Evolutionary conservation across 2,797 vertebrate genomes (phyloP).

Genomic region (Huso huso): DNA sequence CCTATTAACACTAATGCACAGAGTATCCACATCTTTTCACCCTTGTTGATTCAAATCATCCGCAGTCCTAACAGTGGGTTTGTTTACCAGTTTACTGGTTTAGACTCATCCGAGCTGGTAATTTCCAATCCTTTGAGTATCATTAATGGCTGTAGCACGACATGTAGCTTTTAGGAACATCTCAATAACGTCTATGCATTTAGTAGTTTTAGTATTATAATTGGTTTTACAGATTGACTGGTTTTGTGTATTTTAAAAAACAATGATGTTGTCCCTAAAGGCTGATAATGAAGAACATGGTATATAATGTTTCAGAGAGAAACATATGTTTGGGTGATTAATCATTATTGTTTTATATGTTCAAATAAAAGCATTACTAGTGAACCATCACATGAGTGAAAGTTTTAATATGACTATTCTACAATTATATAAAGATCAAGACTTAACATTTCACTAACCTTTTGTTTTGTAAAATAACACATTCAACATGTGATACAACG

Average conservation of each 20-base stretch:
- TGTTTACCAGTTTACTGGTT: constrained; percentile 97
- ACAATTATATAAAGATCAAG: too few relatives aligned
- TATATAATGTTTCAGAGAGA: too few relatives aligned
- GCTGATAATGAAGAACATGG: constrained; percentile 26
- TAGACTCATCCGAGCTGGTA: constrained; percentile 88
- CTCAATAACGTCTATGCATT: constrained; percentile 54
- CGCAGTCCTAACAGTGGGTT: constrained; percentile 88
- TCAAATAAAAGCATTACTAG: too few relatives aligned
- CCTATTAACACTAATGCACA: constrained; percentile 99
- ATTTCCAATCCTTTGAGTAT: constrained; percentile 84
- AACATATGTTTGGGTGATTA: too few relatives aligned
- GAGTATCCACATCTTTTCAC: constrained; percentile 99
- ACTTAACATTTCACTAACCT: too few relatives aligned
- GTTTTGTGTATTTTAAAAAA: constrained; percentile 65
- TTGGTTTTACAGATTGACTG: constrained; percentile 60
- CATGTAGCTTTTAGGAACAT: constrained; percentile 72
- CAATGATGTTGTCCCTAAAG: constrained; percentile 55
- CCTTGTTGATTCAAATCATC: constrained; percentile 99
- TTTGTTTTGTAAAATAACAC: too few relatives aligned
- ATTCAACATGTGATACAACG: too few relatives aligned
- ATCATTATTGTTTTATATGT: too few relatives aligned
- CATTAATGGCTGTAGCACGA: constrained; percentile 81
- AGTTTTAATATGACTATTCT: too few relatives aligned
- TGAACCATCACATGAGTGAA: too few relatives aligned
- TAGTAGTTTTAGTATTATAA: constrained; percentile 52